Conservation (phyloP, 1,140 invertebrate species). For the Mycetomoellerius zeteki region DNA sequence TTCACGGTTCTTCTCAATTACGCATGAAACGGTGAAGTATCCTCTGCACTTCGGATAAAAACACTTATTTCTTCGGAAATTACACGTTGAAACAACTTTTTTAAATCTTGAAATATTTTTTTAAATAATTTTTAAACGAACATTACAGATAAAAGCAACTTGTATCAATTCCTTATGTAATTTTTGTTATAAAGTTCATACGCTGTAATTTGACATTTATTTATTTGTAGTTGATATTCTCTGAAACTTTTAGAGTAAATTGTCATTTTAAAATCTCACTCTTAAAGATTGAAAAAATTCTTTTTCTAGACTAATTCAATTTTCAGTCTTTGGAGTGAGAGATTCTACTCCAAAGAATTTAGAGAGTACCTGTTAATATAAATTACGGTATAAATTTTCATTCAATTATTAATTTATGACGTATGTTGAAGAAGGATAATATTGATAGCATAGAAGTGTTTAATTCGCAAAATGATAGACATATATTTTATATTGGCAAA, state of each 20-base stretch:
- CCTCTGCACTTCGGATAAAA: background rate
- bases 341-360: too few species aligned
- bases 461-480: background rate
- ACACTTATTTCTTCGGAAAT: background rate
- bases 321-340: too few species aligned
- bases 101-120: background rate
- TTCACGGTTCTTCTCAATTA: slow-evolving; percentile 11
- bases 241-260: too few species aligned
- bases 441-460: background rate
- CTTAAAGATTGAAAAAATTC: too few species aligned
- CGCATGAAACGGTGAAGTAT: background rate
- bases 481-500: background rate
- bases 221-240: background rate
- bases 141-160: background rate
- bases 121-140: background rate
- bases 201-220: background rate
- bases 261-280: too few species aligned
- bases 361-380: background rate
- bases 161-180: background rate
- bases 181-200: background rate
- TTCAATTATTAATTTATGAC: background rate
- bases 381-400: background rate
- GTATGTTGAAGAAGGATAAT: background rate
- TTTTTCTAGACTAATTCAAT: too few species aligned
- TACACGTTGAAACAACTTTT: background rate